phyloP scores from a whole-genome alignment of 2,797 vertebrate species.

The Eupleurogrammus muticus region DNA sequence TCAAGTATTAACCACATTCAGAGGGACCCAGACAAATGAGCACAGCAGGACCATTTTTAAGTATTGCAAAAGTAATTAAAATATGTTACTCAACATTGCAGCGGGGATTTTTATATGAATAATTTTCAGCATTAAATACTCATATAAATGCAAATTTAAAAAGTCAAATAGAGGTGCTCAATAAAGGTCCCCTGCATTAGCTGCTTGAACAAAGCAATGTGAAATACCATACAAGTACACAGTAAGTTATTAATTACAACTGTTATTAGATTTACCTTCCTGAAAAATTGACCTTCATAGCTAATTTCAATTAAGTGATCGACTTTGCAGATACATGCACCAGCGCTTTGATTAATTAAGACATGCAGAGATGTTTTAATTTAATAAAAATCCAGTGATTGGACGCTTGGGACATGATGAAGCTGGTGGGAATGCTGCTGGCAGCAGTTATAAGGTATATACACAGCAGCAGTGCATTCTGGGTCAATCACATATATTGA shows the following conservation, averaged over 20 bases:
- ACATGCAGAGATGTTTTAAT: conserved; percentile 36
- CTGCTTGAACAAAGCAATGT: conserved; percentile 10
- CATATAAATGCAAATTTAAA: conserved; percentile 29
- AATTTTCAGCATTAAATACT: conserved; percentile 31
- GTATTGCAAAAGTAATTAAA: no score
- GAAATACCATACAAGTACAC: conserved; percentile 32
- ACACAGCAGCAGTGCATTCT: neutral
- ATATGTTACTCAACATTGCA: neutral
- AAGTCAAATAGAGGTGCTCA: conserved; percentile 14
- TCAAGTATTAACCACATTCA: no score
- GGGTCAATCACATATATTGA: no score
- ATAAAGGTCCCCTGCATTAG: conserved; percentile 32
- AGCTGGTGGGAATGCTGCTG: conserved; percentile 11
- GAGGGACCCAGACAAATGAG: no score
- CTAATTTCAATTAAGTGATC: conserved; percentile 54
- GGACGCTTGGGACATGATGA: conserved; percentile 8
- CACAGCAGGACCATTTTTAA: no score
- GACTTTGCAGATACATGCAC: conserved; percentile 33
- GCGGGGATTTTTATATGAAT: conserved; percentile 36
- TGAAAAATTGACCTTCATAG: conserved; percentile 47
- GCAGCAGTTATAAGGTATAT: neutral
- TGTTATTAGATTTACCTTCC: conserved; percentile 52
- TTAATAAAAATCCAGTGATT: conserved; percentile 34
- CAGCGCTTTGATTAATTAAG: conserved; percentile 44
- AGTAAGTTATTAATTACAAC: conserved; percentile 52